Percentiles rank a stretch among this genome's conserved stretches.
phyloP scores from a whole-genome alignment of 2,888 invertebrate genomes.

The Leucophora obtusa region DNA sequence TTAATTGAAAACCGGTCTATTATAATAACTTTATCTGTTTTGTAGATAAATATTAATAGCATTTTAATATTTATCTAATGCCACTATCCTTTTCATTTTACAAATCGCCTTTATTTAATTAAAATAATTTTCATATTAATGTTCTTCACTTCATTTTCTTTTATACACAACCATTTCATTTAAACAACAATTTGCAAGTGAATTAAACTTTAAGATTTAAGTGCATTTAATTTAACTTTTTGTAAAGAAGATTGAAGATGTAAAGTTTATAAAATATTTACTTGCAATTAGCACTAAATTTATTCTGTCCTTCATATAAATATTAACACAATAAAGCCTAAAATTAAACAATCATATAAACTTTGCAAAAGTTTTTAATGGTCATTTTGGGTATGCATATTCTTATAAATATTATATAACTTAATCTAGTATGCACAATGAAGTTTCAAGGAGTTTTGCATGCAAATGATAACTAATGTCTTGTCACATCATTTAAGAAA shows the following conservation, averaged over 20 bases:
- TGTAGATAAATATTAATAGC: too few relatives aligned
- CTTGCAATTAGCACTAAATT: conserved; percentile 58
- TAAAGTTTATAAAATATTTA: conserved; percentile 59
- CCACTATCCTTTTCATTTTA: too few relatives aligned
- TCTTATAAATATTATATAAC: conserved; percentile 1
- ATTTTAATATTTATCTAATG: too few relatives aligned
- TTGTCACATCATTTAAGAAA: conserved; percentile 45
- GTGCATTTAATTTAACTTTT: conserved; percentile 53
- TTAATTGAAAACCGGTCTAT: too few relatives aligned
- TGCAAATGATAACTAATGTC: conserved; percentile 32
- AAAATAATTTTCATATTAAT: neutral
- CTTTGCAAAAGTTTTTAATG: neutral
- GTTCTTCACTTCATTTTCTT: neutral
- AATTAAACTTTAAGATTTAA: conserved; percentile 35
- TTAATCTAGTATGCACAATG: neutral
- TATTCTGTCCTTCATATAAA: neutral
- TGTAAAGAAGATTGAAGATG: conserved; percentile 37
- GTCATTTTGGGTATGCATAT: neutral
- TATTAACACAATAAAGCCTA: neutral
- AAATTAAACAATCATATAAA: neutral
- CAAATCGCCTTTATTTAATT: too few relatives aligned
- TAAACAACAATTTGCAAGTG: conserved; percentile 3
- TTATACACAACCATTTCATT: neutral
- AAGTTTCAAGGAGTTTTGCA: conserved; percentile 2
- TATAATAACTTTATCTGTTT: too few relatives aligned